Evolutionary conservation across 2,113 vertebrate species (phyloP), one percentile per base, ranked within the genome.

Genomic region (Leuciscus idus): DNA sequence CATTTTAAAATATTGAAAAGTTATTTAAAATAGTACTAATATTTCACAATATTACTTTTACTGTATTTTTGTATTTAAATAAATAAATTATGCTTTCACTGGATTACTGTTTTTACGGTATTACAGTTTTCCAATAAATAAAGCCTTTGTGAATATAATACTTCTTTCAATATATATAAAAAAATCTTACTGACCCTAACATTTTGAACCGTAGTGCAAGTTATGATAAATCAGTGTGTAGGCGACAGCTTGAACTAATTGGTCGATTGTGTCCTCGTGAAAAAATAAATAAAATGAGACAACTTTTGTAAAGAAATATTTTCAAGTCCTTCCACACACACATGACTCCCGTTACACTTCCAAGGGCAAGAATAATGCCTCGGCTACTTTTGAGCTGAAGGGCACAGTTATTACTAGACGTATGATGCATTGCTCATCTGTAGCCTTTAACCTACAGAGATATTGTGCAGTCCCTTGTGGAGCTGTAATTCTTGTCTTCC

Each of bases 401-500:
- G 77, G 50, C 85, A 86, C 23, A 74, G 55, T 81, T 72, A 81
- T 81, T 73, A 79, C 57, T 68, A 73, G 50, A 73, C 13, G 68
- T 73, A 62, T 81, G 66, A 81, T 74, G 64, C 76, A 86, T 73
- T 81, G 39, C 66, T 66, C 26, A 81, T 61, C 52, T 48, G 15
- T 48, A 72, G 50, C 70, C 33, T 86, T 61, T 86, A 62, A 81
- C 78, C 66, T 43, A 74, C 19, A 81, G 66, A 46, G 33, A 17
- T 86, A 46, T 61, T 81, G 73, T 59, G 68, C 66, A 59, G 68
- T 73, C 52, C 68, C 81, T 73, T 73, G 52, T 83, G 28, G 68
- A 73, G 68, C 50, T 55, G 66, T 82, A 70, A 82, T 82, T 68
- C 62, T 50, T 70, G 46, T 82, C 81, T 82, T 82, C 81, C 81